These are phyloP conservation scores for Cheilosia vulpina DNA, from an alignment of 2,888 invertebrate species.

Conservation along the genomic window DNA sequence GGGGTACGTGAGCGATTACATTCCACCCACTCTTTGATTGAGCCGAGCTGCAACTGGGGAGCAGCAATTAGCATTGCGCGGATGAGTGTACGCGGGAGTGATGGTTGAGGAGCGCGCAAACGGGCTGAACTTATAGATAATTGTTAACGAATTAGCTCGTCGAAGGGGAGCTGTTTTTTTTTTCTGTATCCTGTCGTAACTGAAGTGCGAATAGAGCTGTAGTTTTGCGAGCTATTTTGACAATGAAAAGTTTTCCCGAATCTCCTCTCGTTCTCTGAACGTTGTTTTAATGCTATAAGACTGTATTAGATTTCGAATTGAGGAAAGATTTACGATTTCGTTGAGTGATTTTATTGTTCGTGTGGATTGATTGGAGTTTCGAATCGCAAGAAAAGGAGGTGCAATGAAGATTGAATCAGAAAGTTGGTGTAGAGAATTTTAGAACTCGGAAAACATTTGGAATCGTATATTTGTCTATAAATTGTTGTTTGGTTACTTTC, in stretches of 20 bases:
- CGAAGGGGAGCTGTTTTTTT: constrained; percentile 14
- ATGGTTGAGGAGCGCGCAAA: constrained; percentile 16
- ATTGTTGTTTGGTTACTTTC: too few species aligned
- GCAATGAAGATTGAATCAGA: too few species aligned
- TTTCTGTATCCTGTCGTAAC: not conserved
- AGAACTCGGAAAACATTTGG: too few species aligned
- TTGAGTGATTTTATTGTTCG: constrained; percentile 43
- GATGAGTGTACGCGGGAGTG: constrained; percentile 36
- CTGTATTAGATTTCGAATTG: constrained; percentile 61
- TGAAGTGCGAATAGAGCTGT: constrained; percentile 53
- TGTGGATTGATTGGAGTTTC: constrained; percentile 8
- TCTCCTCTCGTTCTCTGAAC: constrained; percentile 16
- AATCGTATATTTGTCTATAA: too few species aligned
- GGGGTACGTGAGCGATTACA: constrained; percentile 70
- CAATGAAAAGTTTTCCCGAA: constrained; percentile 55
- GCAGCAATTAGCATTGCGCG: constrained; percentile 58
- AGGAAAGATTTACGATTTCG: constrained; percentile 58
- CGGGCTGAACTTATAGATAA: constrained; percentile 60
- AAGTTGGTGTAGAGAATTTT: too few species aligned
- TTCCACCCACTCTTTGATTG: constrained; percentile 42
- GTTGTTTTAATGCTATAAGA: constrained; percentile 53
- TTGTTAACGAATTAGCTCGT: constrained; percentile 64
- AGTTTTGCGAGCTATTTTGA: constrained; percentile 57
- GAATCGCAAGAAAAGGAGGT: not conserved
- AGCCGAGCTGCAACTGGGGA: constrained; percentile 16